A percentile compares a stretch with the other conserved stretches of the same genome.
Conservation (phyloP, 2,888 invertebrate species). For the Pelosia muscerda region DNA sequence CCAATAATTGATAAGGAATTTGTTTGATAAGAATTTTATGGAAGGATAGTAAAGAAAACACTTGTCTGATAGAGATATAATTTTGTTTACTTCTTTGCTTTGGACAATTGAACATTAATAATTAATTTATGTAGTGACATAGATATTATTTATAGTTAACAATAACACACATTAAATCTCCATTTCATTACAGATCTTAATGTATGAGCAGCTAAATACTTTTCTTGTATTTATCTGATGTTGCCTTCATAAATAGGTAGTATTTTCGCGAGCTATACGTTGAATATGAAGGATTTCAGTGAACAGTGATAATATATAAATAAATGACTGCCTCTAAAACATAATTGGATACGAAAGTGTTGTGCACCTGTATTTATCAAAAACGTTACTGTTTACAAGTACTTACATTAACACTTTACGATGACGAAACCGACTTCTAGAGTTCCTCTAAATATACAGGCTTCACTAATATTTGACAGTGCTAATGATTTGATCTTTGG, state of each 20-base stretch:
- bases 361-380: background rate
- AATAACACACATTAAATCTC: no score
- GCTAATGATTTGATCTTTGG: slow-evolving; percentile 90
- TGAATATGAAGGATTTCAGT: no score
- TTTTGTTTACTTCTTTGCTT: no score
- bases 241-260: background rate
- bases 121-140: no score
- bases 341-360: background rate
- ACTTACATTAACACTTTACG: background rate
- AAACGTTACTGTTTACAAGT: background rate
- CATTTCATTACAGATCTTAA: no score
- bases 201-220: background rate
- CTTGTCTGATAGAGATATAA: no score
- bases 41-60: no score
- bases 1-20: no score
- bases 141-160: no score
- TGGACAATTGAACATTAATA: no score
- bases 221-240: background rate
- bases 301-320: background rate
- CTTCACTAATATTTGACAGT: slow-evolving; percentile 90
- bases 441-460: slow-evolving; percentile 84
- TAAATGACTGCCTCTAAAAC: background rate
- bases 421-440: background rate
- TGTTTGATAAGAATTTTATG: no score
- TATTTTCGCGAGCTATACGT: no score